Conservation (phyloP, 2,113 vertebrate species). For the Otocyon megalotis region DNA sequence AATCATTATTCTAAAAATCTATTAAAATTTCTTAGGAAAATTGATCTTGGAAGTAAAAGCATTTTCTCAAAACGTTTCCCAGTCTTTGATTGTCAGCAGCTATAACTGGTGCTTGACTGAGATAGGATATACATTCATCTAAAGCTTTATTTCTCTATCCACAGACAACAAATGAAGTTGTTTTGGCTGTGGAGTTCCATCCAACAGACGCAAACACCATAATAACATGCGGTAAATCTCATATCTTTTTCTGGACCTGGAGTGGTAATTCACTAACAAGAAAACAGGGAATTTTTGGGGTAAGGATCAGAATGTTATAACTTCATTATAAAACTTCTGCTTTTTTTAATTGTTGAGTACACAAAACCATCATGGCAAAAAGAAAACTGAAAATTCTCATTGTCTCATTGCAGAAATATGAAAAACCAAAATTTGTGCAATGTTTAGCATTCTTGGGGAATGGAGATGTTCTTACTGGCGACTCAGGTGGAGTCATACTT, state of each 20-base stretch:
- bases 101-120: constrained; percentile 4
- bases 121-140: neutral
- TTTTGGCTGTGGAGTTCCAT: constrained; percentile 96
- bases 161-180: constrained; percentile 96
- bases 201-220: constrained; percentile 96
- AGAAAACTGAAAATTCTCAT: constrained; percentile 68
- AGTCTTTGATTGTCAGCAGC: neutral
- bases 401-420: constrained; percentile 93
- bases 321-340: constrained; percentile 35
- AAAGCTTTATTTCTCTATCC: constrained; percentile 72
- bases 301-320: constrained; percentile 84
- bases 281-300: constrained; percentile 99
- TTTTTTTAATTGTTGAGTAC: constrained; percentile 49
- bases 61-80: neutral
- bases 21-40: constrained; percentile 23
- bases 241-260: constrained; percentile 99
- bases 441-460: constrained; percentile 96
- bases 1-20: constrained; percentile 43
- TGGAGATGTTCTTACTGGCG: constrained; percentile 97
- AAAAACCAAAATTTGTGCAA: constrained; percentile 98
- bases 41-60: neutral
- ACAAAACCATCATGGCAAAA: neutral
- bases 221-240: constrained; percentile 98
- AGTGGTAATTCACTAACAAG: constrained; percentile 94
- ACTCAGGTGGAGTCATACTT: constrained; percentile 96